phyloP scores from a whole-genome alignment of 2,888 invertebrate genomes.

The Nowickia ferox region DNA sequence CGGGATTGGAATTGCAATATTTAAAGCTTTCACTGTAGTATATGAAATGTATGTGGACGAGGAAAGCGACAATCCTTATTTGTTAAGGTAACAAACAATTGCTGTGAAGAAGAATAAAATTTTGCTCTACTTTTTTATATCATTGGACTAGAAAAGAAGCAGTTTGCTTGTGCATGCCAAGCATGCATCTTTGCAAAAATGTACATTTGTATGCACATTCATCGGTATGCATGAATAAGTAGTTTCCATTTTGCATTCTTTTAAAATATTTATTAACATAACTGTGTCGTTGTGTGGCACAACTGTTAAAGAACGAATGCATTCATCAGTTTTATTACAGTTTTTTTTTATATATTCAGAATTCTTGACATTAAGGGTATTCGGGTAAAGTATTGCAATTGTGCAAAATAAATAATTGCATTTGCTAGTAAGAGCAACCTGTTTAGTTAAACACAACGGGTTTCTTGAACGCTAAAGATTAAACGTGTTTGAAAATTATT shows the following conservation, averaged over 20 bases:
- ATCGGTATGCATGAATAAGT: slow-evolving; percentile 28
- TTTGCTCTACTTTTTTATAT: slow-evolving; percentile 5
- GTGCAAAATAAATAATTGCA: no score
- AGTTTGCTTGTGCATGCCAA: neutral
- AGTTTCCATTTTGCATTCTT: slow-evolving; percentile 30
- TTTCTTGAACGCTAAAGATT: no score
- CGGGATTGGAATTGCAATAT: neutral
- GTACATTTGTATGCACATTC: slow-evolving; percentile 15
- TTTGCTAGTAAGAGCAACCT: no score
- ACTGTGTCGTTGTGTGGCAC: neutral
- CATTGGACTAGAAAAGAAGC: neutral
- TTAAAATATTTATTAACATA: slow-evolving; percentile 26
- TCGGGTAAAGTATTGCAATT: neutral
- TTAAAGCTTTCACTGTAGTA: neutral
- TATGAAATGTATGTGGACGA: neutral
- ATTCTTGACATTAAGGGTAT: neutral
- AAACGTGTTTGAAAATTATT: no score
- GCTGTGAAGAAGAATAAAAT: slow-evolving; percentile 25
- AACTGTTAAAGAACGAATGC: slow-evolving; percentile 9
- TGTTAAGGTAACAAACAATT: slow-evolving; percentile 54
- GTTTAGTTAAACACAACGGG: no score
- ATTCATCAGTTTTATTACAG: neutral
- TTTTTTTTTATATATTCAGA: neutral
- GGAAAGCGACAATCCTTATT: slow-evolving; percentile 26
- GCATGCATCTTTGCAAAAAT: neutral